Conservation (phyloP, 2,113 vertebrate species). For the Beaufortia kweichowensis region DNA sequence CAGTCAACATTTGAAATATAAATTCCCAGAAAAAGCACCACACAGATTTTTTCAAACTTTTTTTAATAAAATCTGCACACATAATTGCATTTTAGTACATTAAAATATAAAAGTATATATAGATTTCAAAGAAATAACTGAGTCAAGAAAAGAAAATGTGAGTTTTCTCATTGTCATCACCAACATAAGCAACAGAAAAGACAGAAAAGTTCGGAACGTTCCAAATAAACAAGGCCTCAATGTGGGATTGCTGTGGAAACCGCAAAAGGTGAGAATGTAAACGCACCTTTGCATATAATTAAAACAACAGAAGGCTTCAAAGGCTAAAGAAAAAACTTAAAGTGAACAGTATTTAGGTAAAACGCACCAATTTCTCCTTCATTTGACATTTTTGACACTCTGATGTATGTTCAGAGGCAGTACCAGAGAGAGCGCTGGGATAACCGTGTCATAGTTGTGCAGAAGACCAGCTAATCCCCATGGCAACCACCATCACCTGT, state of each 20-base stretch:
- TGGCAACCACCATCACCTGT: conserved; percentile 49
- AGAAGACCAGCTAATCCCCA: conserved; percentile 41
- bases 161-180: conserved; percentile 66
- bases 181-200: conserved; percentile 53
- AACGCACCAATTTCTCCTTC: conserved; percentile 79
- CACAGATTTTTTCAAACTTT: conserved; percentile 17
- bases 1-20: too few relatives aligned
- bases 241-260: conserved; percentile 69
- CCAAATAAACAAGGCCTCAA: conserved; percentile 76
- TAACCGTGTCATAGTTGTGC: conserved; percentile 56
- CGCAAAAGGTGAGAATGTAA: conserved; percentile 59
- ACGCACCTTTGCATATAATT: conserved; percentile 43
- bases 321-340: conserved; percentile 76
- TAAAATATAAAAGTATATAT: conserved; percentile 73
- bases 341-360: conserved; percentile 81
- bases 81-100: conserved; percentile 80
- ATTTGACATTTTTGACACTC: conserved; percentile 68
- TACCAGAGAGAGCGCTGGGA: conserved; percentile 83
- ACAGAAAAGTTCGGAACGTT: conserved; percentile 52
- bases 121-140: conserved; percentile 71
- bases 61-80: conserved; percentile 65
- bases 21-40: not conserved
- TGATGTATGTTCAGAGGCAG: conserved; percentile 85
- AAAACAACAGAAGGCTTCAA: conserved; percentile 68
- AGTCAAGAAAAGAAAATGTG: conserved; percentile 73